Evolutionary conservation across 2,113 vertebrate genomes (phyloP), one percentile per base, ranked within the genome.

Genomic region (Pomatorhinus ruficollis): DNA sequence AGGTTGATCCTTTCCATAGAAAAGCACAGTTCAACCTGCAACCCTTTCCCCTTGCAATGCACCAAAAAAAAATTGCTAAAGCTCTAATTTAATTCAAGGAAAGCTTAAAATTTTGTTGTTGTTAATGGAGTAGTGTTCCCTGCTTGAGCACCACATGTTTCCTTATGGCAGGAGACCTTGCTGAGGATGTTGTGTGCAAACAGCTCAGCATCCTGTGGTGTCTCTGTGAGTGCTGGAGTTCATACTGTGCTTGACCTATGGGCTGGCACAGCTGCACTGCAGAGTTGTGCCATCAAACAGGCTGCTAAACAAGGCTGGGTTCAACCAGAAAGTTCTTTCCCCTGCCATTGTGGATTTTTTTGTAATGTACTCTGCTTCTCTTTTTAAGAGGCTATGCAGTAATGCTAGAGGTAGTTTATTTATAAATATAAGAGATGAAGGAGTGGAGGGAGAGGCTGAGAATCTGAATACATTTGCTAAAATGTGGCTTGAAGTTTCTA

Each of bases 231-330:
- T 65, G 71, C 9, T 80, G 72, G 66, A 64, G 31, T 40, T 81
- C 96, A 39, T 3, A 10, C 96, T 96, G 94, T 49, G 95, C 68
- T 78, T 97, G 93, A 96, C 93, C 93, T 93, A 69, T 88, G 83
- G 89, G 57, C 45, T 71, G 72, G 61, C 87, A 70, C 12, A 82
- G 56, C 78, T 16, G 44, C 37, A 2, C 70, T 18, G 59, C 63
- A 37, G 74, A 74, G 30, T 0, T 50, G 59, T 7, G 2, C 1
- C 6, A 64, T 50, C 52, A 71, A 44, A 70, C 3, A 4, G 50
- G 44, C 75, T 85, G 47, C 80, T 60, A 6, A 90, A 81, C 84
- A 42, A 9, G 17, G 10, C 78, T 66, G 72, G 33, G 42, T 24
- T 83, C 24, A 40, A 5, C 60, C 60, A 83, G 40, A 24, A 80